phyloP scores from a whole-genome alignment of 2,888 invertebrate genomes.

The Synanthedon myopaeformis region DNA sequence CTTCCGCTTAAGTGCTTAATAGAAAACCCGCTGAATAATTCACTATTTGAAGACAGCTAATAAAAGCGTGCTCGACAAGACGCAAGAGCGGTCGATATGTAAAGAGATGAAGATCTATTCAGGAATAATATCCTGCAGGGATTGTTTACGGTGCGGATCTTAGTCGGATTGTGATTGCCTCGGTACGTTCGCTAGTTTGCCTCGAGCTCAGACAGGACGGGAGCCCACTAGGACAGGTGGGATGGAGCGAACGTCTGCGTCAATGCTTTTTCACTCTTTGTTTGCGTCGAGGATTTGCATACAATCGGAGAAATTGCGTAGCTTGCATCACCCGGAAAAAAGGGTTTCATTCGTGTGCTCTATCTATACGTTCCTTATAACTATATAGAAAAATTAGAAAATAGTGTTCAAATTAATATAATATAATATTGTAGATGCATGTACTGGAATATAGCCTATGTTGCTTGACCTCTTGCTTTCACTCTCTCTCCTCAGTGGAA shows the following conservation, averaged over 20 bases:
- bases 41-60: conserved; percentile 48
- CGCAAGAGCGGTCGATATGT: conserved; percentile 46
- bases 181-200: conserved; percentile 32
- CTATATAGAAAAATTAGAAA: too few relatives aligned
- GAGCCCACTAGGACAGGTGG: conserved; percentile 29
- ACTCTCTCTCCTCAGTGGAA: too few relatives aligned
- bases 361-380: conserved; percentile 30
- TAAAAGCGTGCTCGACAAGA: conserved; percentile 56
- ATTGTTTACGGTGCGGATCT: conserved; percentile 42
- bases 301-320: conserved; percentile 66
- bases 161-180: conserved; percentile 36
- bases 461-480: too few relatives aligned
- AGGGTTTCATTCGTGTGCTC: conserved; percentile 40
- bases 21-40: conserved; percentile 53
- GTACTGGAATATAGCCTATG: too few relatives aligned
- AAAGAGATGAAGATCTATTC: conserved; percentile 53
- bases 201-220: conserved; percentile 34
- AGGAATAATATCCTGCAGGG: conserved; percentile 47
- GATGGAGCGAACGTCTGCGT: conserved; percentile 49
- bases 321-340: conserved; percentile 38
- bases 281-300: conserved; percentile 63
- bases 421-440: too few relatives aligned
- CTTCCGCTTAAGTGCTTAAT: conserved; percentile 29
- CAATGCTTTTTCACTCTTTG: conserved; percentile 63
- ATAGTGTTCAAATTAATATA: too few relatives aligned